phyloP scores from a whole-genome alignment of 2,797 vertebrate species.

The Sebastolobus altivelis region DNA sequence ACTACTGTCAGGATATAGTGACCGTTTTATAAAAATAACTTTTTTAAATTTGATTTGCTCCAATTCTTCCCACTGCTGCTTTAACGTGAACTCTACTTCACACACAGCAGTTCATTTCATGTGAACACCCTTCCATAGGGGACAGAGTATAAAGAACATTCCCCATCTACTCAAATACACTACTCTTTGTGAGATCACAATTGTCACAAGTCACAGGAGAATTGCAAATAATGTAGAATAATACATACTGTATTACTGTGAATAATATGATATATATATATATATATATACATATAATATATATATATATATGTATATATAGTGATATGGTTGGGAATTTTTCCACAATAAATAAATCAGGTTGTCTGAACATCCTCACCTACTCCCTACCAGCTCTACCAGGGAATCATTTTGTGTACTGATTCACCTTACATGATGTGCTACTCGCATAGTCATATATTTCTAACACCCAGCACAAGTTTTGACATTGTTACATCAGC shows the following conservation, averaged over 20 bases:
- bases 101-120: no score
- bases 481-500: slow-evolving; percentile 16
- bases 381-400: not conserved
- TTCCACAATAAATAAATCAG: not conserved
- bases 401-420: not conserved
- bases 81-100: not conserved
- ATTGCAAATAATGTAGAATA: not conserved
- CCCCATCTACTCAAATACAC: not conserved
- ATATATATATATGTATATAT: no score
- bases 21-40: no score
- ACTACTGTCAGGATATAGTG: no score
- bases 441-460: not conserved
- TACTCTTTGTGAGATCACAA: slow-evolving; percentile 5
- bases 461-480: not conserved
- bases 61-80: no score
- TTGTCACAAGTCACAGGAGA: slow-evolving; percentile 13
- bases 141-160: not conserved
- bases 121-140: no score
- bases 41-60: no score
- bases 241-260: not conserved
- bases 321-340: not conserved
- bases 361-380: not conserved
- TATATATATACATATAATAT: no score
- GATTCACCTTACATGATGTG: not conserved
- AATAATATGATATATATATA: no score